These are phyloP conservation scores for Poecilia picta DNA, from an alignment of 2,797 vertebrate species.

Conservation along the genomic window DNA sequence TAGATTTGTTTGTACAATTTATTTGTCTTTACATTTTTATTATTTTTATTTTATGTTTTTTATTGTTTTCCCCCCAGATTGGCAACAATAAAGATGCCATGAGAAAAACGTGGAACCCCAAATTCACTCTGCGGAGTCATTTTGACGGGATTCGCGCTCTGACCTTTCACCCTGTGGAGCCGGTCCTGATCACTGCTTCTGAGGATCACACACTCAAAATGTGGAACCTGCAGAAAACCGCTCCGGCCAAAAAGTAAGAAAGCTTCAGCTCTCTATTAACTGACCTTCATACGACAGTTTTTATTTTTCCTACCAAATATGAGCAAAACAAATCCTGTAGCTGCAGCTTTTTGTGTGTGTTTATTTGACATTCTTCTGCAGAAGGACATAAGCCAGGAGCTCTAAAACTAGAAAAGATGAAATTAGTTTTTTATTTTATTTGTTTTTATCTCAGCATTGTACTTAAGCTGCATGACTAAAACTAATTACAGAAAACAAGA, in stretches of 20 bases:
- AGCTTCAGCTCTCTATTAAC: neutral
- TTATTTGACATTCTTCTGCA: neutral
- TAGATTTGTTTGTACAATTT: neutral
- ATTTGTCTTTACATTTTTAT: neutral
- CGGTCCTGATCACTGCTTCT: constrained; percentile 96
- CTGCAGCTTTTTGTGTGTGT: neutral
- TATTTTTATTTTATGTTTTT: neutral
- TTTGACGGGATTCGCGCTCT: constrained; percentile 96
- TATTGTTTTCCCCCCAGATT: constrained; percentile 80
- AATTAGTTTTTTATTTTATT: neutral
- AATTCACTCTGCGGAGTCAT: constrained; percentile 97
- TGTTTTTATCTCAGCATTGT: neutral
- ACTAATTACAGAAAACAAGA: neutral
- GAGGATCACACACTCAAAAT: constrained; percentile 99
- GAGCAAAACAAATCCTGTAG: neutral
- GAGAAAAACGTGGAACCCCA: constrained; percentile 99
- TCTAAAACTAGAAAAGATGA: neutral
- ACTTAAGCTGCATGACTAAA: neutral
- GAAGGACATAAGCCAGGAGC: neutral
- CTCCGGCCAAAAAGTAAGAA: constrained; percentile 96
- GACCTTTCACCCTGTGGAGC: constrained; percentile 94
- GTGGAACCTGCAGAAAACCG: constrained; percentile 99
- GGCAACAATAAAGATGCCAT: constrained; percentile 97
- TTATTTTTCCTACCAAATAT: neutral
- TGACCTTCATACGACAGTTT: neutral